Evolutionary conservation across 2,113 vertebrate species (phyloP).

Genomic region (Dunckerocampus dactyliophorus): DNA sequence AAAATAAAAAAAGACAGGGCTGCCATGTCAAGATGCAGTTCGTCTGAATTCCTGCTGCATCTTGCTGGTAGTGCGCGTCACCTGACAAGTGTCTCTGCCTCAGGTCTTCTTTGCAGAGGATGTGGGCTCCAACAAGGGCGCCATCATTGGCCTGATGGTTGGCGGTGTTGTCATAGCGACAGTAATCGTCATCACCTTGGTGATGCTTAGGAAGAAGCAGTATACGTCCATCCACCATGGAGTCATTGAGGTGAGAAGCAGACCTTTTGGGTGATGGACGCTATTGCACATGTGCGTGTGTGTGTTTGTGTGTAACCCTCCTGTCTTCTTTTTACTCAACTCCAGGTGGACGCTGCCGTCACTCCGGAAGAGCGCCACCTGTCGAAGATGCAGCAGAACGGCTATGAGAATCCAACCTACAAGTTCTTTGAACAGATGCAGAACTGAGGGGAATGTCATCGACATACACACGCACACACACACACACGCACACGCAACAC

Average conservation of each 20-base stretch:
- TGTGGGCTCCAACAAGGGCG: constrained; percentile 95
- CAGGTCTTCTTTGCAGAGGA: constrained; percentile 97
- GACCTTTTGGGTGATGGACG: constrained; percentile 10
- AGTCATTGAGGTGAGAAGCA: constrained; percentile 85
- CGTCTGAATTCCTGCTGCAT: not conserved
- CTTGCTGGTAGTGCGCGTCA: not conserved
- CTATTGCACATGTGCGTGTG: constrained; percentile 11
- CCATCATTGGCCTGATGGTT: constrained; percentile 98
- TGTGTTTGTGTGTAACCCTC: constrained; percentile 5
- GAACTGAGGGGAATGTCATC: constrained; percentile 77
- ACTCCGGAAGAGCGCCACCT: constrained; percentile 97
- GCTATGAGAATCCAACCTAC: constrained; percentile 97
- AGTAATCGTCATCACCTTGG: constrained; percentile 96
- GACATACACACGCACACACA: not conserved
- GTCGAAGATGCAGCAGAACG: constrained; percentile 98
- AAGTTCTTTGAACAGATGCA: constrained; percentile 99
- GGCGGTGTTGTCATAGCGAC: constrained; percentile 98
- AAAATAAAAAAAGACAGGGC: not conserved
- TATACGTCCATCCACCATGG: constrained; percentile 98
- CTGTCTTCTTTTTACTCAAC: not conserved
- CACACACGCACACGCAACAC: not conserved
- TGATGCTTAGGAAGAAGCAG: constrained; percentile 99
- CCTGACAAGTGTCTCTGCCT: not conserved
- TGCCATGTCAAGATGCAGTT: constrained; percentile 1
- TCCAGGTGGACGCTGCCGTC: constrained; percentile 91